phyloP scores from a whole-genome alignment of 2,113 vertebrate species.

The Dolichallabes microphthalmus region DNA sequence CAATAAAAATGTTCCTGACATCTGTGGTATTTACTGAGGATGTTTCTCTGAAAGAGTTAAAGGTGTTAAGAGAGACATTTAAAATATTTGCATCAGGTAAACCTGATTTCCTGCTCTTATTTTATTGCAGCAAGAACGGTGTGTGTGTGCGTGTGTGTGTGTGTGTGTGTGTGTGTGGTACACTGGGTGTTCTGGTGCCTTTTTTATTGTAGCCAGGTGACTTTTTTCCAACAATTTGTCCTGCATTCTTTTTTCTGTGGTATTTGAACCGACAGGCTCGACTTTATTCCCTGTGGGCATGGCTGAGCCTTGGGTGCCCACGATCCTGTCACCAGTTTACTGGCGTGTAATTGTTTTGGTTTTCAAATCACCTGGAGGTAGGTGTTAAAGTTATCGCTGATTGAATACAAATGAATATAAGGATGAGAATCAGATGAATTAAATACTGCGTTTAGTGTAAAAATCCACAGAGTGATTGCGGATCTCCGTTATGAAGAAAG shows the following conservation, averaged over 20 bases:
- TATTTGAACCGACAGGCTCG: too few species aligned
- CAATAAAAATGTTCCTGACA: neutral
- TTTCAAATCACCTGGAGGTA: too few species aligned
- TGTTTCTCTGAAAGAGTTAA: constrained; percentile 22
- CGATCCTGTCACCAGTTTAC: too few species aligned
- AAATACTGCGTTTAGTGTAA: neutral
- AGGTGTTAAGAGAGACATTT: constrained; percentile 5
- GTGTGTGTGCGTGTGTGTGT: neutral
- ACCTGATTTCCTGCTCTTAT: constrained; percentile 27
- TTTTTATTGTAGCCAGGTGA: too few species aligned
- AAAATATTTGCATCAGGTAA: neutral
- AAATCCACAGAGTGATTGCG: neutral
- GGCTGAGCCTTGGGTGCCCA: too few species aligned
- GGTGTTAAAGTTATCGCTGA: too few species aligned
- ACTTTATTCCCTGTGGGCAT: too few species aligned
- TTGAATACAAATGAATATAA: neutral
- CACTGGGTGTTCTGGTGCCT: too few species aligned
- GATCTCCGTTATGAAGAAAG: constrained; percentile 26
- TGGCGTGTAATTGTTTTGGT: too few species aligned
- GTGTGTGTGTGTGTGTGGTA: too few species aligned
- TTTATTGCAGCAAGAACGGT: neutral
- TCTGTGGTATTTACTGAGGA: constrained; percentile 45
- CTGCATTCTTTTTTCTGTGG: too few species aligned
- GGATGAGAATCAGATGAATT: neutral
- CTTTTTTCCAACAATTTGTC: too few species aligned